phyloP scores from a whole-genome alignment of 2,113 vertebrate species.

The Brevimyrus niger region DNA sequence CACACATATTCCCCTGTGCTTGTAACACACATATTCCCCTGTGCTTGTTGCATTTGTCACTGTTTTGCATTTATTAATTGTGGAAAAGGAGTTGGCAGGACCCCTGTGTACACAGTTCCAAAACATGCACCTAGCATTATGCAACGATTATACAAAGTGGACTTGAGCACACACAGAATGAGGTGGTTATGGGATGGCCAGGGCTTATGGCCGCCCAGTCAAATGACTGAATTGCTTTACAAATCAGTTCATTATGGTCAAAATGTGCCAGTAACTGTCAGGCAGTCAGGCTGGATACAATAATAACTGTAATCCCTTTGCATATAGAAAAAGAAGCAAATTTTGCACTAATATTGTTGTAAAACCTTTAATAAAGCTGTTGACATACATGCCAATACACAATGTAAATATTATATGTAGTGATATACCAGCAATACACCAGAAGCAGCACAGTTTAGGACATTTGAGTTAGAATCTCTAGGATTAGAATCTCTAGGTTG shows the following conservation, averaged over 20 bases:
- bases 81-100: not conserved
- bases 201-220: not conserved
- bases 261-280: not conserved
- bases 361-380: not conserved
- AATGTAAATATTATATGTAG: not conserved
- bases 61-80: not conserved
- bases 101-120: not conserved
- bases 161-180: not conserved
- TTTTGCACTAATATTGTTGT: not conserved
- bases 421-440: not conserved
- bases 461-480: not conserved
- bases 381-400: not conserved
- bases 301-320: not conserved
- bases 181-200: not conserved
- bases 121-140: not conserved
- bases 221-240: not conserved
- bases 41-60: not conserved
- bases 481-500: not conserved
- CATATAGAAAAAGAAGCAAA: not conserved
- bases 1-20: not conserved
- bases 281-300: not conserved
- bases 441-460: not conserved
- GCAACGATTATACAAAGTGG: not conserved
- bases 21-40: not conserved
- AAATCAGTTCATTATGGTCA: not conserved